Evolutionary conservation across 2,888 invertebrate species (phyloP).

Genomic region (Crepidodera aurea): DNA sequence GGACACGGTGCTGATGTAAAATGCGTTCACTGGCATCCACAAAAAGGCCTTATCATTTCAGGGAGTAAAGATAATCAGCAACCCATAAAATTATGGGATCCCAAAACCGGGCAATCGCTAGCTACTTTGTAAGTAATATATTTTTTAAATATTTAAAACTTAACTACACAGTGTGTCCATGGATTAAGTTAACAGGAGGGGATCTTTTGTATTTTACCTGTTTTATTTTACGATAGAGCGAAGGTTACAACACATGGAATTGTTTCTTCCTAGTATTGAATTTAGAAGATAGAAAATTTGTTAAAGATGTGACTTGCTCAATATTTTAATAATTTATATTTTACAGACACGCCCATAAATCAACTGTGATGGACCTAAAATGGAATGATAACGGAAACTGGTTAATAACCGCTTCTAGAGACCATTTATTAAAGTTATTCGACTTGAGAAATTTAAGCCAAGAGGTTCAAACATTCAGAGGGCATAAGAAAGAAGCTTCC

Average conservation of each 20-base stretch:
- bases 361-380: constrained; percentile 98
- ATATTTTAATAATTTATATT: too few relatives aligned
- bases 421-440: constrained; percentile 96
- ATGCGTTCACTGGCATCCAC: constrained; percentile 99
- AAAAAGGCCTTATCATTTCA: constrained; percentile 94
- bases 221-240: too few relatives aligned
- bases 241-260: too few relatives aligned
- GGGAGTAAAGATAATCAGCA: constrained; percentile 99
- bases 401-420: constrained; percentile 97
- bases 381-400: constrained; percentile 99
- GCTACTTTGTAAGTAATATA: constrained; percentile 81
- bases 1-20: constrained; percentile 99
- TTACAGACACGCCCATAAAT: constrained; percentile 98
- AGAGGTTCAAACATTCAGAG: constrained; percentile 96
- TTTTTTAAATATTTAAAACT: constrained; percentile 64
- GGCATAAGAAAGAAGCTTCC: constrained; percentile 98
- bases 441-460: constrained; percentile 95
- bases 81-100: constrained; percentile 99
- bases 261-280: too few relatives aligned
- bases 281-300: too few relatives aligned
- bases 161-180: too few relatives aligned
- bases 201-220: too few relatives aligned
- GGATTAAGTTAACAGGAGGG: too few relatives aligned
- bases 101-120: constrained; percentile 92
- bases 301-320: too few relatives aligned